Percentiles rank a stretch among this genome's conserved stretches.
phyloP scores from a whole-genome alignment of 2,888 invertebrate species.

The Tortricodes alternella region DNA sequence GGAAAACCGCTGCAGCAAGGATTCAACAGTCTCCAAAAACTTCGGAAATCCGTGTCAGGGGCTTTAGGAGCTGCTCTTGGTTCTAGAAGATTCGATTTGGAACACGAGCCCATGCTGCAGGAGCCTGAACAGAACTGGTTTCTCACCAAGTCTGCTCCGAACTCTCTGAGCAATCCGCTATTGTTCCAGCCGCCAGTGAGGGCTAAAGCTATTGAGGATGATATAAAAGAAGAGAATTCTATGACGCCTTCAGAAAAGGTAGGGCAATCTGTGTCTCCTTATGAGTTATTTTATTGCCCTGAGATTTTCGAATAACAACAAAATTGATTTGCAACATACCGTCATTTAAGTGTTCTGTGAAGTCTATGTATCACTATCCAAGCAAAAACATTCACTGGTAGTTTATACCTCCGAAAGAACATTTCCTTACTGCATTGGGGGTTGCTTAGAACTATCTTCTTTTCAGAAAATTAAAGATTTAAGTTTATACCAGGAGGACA shows the following conservation, averaged over 20 bases:
- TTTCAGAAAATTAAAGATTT: no score
- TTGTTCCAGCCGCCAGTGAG: slow-evolving; percentile 59
- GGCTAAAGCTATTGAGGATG: slow-evolving; percentile 58
- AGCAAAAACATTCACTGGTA: no score
- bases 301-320: no score
- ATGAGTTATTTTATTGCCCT: background rate
- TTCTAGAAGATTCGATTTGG: slow-evolving; percentile 73
- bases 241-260: slow-evolving; percentile 67
- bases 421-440: no score
- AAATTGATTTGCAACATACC: no score
- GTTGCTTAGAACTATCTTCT: no score
- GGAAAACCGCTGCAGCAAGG: slow-evolving; percentile 77
- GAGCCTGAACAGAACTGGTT: slow-evolving; percentile 88
- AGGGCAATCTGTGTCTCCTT: background rate
- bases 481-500: slow-evolving; percentile 54
- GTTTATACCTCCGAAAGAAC: no score
- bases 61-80: slow-evolving; percentile 79
- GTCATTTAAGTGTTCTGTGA: no score
- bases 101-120: slow-evolving; percentile 77
- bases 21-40: slow-evolving; percentile 87
- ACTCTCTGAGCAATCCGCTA: slow-evolving; percentile 86
- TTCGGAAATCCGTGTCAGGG: slow-evolving; percentile 87
- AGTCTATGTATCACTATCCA: no score
- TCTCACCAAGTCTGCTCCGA: slow-evolving; percentile 90
- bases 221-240: slow-evolving; percentile 66